These are phyloP conservation scores for Pithys albifrons DNA, from an alignment of 2,113 vertebrate genomes.

Conservation along the genomic window DNA sequence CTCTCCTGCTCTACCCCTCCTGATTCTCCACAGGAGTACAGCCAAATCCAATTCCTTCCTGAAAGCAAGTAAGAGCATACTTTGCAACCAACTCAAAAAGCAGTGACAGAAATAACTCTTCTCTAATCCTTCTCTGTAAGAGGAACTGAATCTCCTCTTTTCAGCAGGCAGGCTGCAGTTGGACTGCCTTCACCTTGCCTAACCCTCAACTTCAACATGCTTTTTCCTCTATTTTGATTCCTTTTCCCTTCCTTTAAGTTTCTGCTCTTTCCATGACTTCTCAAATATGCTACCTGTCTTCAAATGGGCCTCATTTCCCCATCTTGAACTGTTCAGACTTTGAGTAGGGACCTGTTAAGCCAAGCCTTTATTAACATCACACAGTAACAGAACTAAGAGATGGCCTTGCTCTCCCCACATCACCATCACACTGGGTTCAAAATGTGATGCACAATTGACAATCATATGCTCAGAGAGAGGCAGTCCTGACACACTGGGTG, in stretches of 20 bases:
- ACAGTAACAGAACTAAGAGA: background rate
- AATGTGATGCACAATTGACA: background rate
- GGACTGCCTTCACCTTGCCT: background rate
- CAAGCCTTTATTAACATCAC: background rate
- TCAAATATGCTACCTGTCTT: background rate
- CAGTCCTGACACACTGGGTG: background rate
- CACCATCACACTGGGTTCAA: background rate
- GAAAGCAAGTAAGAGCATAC: background rate
- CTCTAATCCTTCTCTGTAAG: background rate
- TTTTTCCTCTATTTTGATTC: background rate
- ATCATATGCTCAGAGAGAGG: background rate
- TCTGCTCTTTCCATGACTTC: background rate
- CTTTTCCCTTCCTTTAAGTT: background rate
- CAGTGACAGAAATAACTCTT: background rate
- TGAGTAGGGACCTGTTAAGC: background rate
- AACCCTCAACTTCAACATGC: background rate
- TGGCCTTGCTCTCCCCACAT: background rate
- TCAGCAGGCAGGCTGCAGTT: background rate
- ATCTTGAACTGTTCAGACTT: background rate
- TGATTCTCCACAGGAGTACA: background rate
- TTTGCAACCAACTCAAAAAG: background rate
- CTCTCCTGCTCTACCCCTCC: background rate
- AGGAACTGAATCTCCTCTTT: background rate
- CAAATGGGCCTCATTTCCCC: background rate
- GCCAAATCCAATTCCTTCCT: background rate